These are phyloP conservation scores for Prosopocoilus inquinatus DNA, from an alignment of 2,888 invertebrate species.

Conservation along the genomic window DNA sequence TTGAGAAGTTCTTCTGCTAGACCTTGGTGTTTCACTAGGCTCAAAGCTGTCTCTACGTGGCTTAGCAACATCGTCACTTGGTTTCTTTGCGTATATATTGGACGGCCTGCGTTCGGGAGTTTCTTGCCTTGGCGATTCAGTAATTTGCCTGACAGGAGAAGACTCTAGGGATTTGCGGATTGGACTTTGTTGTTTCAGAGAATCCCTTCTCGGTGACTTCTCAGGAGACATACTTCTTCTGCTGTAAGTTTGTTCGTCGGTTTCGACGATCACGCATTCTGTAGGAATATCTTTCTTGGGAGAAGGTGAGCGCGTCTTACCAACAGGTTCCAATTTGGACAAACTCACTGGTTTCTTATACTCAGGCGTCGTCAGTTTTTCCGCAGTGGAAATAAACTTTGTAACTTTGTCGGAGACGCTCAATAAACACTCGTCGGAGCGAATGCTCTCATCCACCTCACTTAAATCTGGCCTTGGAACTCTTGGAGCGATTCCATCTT, in stretches of 20 bases:
- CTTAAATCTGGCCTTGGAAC: slow-evolving; percentile 51
- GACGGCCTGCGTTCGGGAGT: slow-evolving; percentile 35
- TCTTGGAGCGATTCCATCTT: slow-evolving; percentile 41
- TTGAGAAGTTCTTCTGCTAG: slow-evolving; percentile 45
- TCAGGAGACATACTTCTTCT: slow-evolving; percentile 12
- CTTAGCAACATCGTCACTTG: slow-evolving; percentile 13
- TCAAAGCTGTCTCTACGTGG: slow-evolving; percentile 23
- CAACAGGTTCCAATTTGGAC: not conserved
- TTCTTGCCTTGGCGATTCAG: slow-evolving; percentile 21
- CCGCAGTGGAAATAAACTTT: slow-evolving; percentile 63
- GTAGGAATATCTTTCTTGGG: slow-evolving; percentile 10
- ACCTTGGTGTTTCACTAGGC: slow-evolving; percentile 39
- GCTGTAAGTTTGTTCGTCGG: slow-evolving; percentile 28
- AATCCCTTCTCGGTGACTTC: not conserved
- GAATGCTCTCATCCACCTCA: slow-evolving; percentile 56
- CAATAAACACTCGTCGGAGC: slow-evolving; percentile 62
- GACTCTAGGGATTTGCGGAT: slow-evolving; percentile 1
- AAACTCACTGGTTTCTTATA: slow-evolving; percentile 17
- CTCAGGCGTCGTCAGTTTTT: slow-evolving; percentile 35
- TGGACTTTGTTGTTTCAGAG: slow-evolving; percentile 4
- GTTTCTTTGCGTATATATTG: slow-evolving; percentile 21
- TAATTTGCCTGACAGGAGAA: slow-evolving; percentile 8
- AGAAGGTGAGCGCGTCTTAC: not conserved
- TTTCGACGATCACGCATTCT: slow-evolving; percentile 34
- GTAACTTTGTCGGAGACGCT: slow-evolving; percentile 69